Evolutionary conservation across 2,888 invertebrate species (phyloP), one percentile per base, ranked within the genome.

Genomic region (Psylliodes chrysocephalus): DNA sequence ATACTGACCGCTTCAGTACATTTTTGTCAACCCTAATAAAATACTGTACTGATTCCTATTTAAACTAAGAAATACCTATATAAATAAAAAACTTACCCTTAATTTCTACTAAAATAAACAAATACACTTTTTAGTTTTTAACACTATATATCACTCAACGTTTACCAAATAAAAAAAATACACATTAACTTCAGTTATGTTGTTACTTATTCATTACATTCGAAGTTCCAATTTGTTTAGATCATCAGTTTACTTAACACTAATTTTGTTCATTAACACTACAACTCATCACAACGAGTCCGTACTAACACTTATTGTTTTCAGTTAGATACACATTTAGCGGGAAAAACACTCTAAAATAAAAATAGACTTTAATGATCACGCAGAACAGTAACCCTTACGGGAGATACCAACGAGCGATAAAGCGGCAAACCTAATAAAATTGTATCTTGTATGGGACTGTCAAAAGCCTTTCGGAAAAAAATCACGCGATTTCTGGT

Each of bases 401-500:
- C 14, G 17, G 67, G 67, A 71, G 71, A 77, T 60, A 52, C 65
- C 69, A 63, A 72, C 68, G 62, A 52, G 49, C 56, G 69, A 47
- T 65, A 52, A 73, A 59, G 52, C 70, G 70, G 60, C 61, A 65
- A 75, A 75, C 72, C 22, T 22, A 44, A 44, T n/a, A n/a, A 44
- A 4, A 22, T 22, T n/a, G 7, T 8, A 44, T 65, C 63, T 33
- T 38, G n/a, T 53, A 54, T 38, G 46, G 52, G 52, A 42, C 64
- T 63, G 60, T 33, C 42, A 62, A 49, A 55, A 44, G 42, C 54
- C 67, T 69, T 66, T 63, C 68, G 67, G 25, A 49, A 68, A 68
- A 68, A 66, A 70, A 69, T 71, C 74, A 73, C 76, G 75, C 75
- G 71, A n/a, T 33, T 63, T 67, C 47, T n/a, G 66, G 62, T 59